Evolutionary conservation across 1,140 invertebrate species (phyloP), one percentile per base, ranked within the genome.

Genomic region (Diachasmimorpha longicaudata): DNA sequence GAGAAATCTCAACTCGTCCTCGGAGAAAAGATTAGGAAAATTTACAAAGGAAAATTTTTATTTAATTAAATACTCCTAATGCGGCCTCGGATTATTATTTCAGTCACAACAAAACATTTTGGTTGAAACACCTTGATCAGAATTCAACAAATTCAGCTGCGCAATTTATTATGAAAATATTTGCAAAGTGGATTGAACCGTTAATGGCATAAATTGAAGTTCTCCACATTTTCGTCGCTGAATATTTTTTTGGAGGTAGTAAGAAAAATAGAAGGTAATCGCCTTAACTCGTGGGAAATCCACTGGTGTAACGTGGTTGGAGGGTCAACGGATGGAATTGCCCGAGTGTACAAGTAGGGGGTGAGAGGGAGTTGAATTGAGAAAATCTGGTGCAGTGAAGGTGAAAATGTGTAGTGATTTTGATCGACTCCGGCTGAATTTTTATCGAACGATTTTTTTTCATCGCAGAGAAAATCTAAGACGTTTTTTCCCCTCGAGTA

Each of bases 161-260:
- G 55, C 67, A 52, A n/a, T n/a, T 21, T 46, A 66, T 9, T 14
- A 66, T 48, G 55, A 63, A 48, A 71, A 76, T 76, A 76, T 76
- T 75, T 42, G 63, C 55, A 71, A n/a, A 46, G 21, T 44, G 14
- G 19, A 71, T 74, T 48, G n/a, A 21, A 70, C 6, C n/a, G 69
- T 67, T 69, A 72, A 77, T 78, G 77, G 77, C 77, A 78, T 78
- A 75, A 78, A 78, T 78, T 78, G 66, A 68, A 77, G 52, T 58
- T 58, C 52, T 21, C 16, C 63, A 39, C 48, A 63, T 72, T 58
- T 39, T 52, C 36, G 19, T 42, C 52, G 48, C 36, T 66, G 39
- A 1, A 13, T 31, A 1, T 42, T 63, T 73, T 23, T 44, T n/a
- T 69, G 63, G 37, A 44, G 44, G 39, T 36, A 63, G 21, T 19